phyloP scores from a whole-genome alignment of 2,888 invertebrate species.

The Drosophila tripunctata region DNA sequence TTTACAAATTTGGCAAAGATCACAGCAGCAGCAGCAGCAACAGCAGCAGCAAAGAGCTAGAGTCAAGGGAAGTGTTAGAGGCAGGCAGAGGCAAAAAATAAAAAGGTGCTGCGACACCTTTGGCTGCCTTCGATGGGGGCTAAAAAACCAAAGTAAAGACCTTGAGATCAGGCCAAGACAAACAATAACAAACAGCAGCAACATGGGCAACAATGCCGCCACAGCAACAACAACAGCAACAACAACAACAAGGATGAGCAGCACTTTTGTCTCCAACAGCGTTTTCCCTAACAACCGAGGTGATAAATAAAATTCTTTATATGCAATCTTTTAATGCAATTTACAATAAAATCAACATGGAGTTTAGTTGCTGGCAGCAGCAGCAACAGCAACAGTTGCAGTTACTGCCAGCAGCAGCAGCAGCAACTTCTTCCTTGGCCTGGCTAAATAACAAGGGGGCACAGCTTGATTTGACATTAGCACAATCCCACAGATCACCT shows the following conservation, averaged over 20 bases:
- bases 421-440: conserved; percentile 44
- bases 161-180: conserved; percentile 67
- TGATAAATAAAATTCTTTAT: conserved; percentile 83
- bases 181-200: conserved; percentile 59
- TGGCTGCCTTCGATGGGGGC: conserved; percentile 33
- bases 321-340: conserved; percentile 82
- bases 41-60: neutral
- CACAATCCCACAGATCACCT: conserved; percentile 82
- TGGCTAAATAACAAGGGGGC: conserved; percentile 78
- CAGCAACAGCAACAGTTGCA: conserved; percentile 11
- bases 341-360: conserved; percentile 82
- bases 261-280: conserved; percentile 81
- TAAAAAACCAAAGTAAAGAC: conserved; percentile 56
- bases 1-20: conserved; percentile 80
- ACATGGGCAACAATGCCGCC: conserved; percentile 16
- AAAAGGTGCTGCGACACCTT: conserved; percentile 49
- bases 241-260: conserved; percentile 40
- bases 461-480: conserved; percentile 83
- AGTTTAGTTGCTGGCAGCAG: conserved; percentile 69
- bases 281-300: conserved; percentile 81
- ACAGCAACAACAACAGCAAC: conserved; percentile 5
- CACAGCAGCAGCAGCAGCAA: conserved; percentile 29
- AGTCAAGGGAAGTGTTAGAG: conserved; percentile 18
- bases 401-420: conserved; percentile 13
- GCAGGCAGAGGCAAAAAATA: conserved; percentile 35